phyloP scores from a whole-genome alignment of 1,140 invertebrate species.

The Drosophila melanica region DNA sequence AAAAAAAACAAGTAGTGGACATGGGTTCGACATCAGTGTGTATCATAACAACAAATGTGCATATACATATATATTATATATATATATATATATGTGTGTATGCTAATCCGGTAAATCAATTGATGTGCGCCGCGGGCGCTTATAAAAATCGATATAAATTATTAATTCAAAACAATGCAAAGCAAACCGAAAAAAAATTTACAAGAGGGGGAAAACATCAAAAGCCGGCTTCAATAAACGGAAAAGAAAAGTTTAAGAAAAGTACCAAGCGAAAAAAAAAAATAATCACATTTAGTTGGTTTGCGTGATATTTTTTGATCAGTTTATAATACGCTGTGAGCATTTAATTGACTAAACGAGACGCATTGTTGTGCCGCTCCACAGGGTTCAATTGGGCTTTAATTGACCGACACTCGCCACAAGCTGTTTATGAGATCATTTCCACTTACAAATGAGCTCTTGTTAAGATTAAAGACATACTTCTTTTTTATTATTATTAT shows the following conservation, averaged over 20 bases:
- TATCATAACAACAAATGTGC: slow-evolving; percentile 32
- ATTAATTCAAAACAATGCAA: slow-evolving; percentile 79
- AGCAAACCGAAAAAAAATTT: slow-evolving; percentile 24
- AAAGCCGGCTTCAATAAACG: slow-evolving; percentile 27
- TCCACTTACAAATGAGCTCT: slow-evolving; percentile 21
- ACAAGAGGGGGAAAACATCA: neutral
- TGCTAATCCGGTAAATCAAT: slow-evolving; percentile 82
- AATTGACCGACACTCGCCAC: slow-evolving; percentile 22
- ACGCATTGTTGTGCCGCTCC: slow-evolving; percentile 33
- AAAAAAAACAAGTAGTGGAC: slow-evolving; percentile 39
- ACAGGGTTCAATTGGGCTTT: slow-evolving; percentile 48
- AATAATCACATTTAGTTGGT: slow-evolving; percentile 4
- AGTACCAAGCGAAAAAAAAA: slow-evolving; percentile 9
- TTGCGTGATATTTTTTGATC: slow-evolving; percentile 10
- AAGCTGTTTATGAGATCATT: slow-evolving; percentile 44
- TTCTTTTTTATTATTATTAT: neutral
- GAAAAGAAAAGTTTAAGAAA: slow-evolving; percentile 46
- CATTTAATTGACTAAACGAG: slow-evolving; percentile 43
- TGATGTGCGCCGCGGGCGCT: slow-evolving; percentile 76
- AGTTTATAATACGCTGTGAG: slow-evolving; percentile 30
- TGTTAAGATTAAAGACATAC: slow-evolving; percentile 28
- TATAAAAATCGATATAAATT: slow-evolving; percentile 80
- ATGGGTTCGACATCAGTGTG: slow-evolving; percentile 36
- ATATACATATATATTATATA: slow-evolving; percentile 15
- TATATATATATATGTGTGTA: slow-evolving; percentile 42